phyloP scores from a whole-genome alignment of 53 echinoderm and acorn worm genomes.

The Mesocentrotus franciscanus region DNA sequence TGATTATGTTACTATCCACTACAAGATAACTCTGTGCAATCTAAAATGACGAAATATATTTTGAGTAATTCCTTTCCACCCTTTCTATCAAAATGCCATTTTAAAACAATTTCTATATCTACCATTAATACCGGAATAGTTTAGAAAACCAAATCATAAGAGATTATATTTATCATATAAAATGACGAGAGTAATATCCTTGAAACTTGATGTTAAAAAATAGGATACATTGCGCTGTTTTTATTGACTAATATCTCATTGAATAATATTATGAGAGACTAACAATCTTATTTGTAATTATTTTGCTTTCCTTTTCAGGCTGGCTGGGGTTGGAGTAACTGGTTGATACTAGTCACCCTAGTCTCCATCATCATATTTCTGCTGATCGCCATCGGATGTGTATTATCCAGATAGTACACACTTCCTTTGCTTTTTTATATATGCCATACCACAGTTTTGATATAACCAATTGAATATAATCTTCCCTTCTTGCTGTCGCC shows the following conservation, averaged over 20 bases:
- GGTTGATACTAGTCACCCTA: slow-evolving; percentile 39
- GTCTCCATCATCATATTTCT: slow-evolving; percentile 39
- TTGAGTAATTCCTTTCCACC: too few species aligned
- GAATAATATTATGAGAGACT: not conserved
- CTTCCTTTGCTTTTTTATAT: not conserved
- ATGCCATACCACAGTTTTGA: not conserved
- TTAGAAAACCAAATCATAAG: too few species aligned
- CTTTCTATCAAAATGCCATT: too few species aligned
- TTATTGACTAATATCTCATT: too few species aligned
- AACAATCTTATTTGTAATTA: not conserved
- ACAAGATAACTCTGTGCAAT: too few species aligned
- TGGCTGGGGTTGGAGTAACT: slow-evolving; percentile 46
- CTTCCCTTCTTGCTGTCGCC: not conserved
- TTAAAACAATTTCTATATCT: too few species aligned
- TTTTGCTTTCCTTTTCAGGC: slow-evolving; percentile 10
- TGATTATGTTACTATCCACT: not conserved
- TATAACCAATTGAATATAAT: not conserved
- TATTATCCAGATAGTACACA: slow-evolving; percentile 52
- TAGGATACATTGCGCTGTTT: too few species aligned
- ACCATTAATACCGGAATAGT: too few species aligned
- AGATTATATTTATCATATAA: too few species aligned
- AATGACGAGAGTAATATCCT: too few species aligned
- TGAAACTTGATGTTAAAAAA: too few species aligned
- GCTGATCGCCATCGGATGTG: slow-evolving; percentile 44
- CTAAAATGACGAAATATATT: too few species aligned